These are phyloP conservation scores for Halocynthia roretzi DNA, from an alignment of 23 tunicate genomes.

Conservation along the genomic window DNA sequence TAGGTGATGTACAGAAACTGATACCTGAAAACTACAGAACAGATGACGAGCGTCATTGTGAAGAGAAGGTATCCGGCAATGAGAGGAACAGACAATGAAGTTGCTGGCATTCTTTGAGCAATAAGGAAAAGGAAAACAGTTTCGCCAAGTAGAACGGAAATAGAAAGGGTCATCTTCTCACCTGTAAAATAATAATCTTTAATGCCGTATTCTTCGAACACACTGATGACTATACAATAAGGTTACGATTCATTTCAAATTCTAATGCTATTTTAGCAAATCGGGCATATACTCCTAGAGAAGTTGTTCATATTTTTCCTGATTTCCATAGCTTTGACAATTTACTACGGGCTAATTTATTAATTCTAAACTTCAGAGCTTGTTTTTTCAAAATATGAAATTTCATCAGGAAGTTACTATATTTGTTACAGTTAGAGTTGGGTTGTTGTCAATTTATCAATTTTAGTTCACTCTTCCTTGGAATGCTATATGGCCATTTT, in stretches of 20 bases:
- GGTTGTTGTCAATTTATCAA: too few relatives aligned
- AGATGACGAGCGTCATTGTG: constrained; percentile 78
- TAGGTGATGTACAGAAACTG: too few relatives aligned
- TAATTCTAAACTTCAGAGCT: too few relatives aligned
- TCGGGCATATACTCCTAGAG: too few relatives aligned
- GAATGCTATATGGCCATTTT: neutral
- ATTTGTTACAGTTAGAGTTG: too few relatives aligned
- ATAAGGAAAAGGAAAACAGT: constrained; percentile 98
- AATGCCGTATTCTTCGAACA: neutral
- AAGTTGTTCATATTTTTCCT: too few relatives aligned
- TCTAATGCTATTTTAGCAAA: too few relatives aligned
- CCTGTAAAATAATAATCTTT: constrained; percentile 34
- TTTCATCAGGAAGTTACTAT: too few relatives aligned
- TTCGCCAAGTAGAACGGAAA: constrained; percentile 93
- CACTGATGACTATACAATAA: neutral
- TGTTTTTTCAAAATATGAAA: too few relatives aligned
- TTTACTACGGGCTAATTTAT: too few relatives aligned
- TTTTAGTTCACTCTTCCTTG: too few relatives aligned
- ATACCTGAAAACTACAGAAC: constrained; percentile 77
- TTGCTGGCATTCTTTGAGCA: constrained; percentile 96
- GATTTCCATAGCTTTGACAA: too few relatives aligned
- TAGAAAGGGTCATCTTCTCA: constrained; percentile 97
- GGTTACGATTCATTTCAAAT: neutral
- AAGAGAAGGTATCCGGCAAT: constrained; percentile 93
- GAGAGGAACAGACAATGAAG: constrained; percentile 93